Conservation (phyloP, 2,113 vertebrate species). For the Megaceryle torquata region DNA sequence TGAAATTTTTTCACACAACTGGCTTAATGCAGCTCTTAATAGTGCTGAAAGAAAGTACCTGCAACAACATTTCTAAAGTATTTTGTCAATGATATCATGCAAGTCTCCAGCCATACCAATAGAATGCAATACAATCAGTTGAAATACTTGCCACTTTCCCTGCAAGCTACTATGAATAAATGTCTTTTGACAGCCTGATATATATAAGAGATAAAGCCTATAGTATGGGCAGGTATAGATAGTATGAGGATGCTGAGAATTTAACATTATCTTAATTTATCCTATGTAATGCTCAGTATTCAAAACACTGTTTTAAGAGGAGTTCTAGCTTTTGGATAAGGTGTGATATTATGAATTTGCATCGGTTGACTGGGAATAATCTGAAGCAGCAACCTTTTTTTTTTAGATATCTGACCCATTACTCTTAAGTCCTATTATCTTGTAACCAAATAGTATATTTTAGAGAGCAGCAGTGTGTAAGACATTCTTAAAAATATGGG, state of each 20-base stretch:
- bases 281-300: neutral
- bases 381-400: neutral
- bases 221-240: fast-evolving
- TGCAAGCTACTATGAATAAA: neutral
- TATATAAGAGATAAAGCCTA: neutral
- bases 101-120: neutral
- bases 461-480: neutral
- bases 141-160: neutral
- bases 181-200: neutral
- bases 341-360: neutral
- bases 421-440: neutral
- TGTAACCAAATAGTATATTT: neutral
- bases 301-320: neutral
- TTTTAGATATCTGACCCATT: neutral
- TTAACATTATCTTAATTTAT: neutral
- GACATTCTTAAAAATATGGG: neutral
- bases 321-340: neutral
- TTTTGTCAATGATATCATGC: neutral
- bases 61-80: neutral
- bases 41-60: neutral
- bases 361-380: neutral
- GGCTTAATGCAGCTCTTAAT: neutral
- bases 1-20: neutral
- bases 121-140: neutral
- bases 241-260: neutral